Evolutionary conservation across 2,797 vertebrate genomes (phyloP), one percentile per base, ranked within the genome.

Genomic region (Smutsia gigantea): DNA sequence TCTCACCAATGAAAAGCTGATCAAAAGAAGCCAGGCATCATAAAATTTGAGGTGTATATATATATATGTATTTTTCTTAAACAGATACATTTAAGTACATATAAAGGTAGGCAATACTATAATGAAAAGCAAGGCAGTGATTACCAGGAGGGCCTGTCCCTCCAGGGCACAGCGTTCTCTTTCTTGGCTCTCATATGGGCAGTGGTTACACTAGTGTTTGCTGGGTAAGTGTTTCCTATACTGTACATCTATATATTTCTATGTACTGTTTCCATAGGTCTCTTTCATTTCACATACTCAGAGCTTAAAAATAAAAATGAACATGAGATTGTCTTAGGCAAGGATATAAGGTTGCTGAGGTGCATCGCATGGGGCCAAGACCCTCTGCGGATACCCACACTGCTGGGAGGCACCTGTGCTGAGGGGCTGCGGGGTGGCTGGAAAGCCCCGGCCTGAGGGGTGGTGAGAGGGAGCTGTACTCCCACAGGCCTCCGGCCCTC

Each of bases 351-450:
- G 61, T 27, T 64, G 8, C 7, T 4, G 53, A 66, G 8, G n/a
- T 9, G 29, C 0, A 0, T 6, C 1, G 9, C 15, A 0, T 0
- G 17, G 25, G 55, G 12, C 15, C 1, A 0, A 0, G 18, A 46
- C 27, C 25, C 75, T 66, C 23, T 2, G 25, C 63, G 66, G 61
- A 37, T 4, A 19, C 4, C 3, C 7, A 31, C 59, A 18, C 27
- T 10, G 71, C 37, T 42, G 3, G 31, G 10, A 37, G 63, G 55
- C 10, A 3, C 7, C 29, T 17, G 21, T 15, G 61, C 17, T 42
- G 2, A 17, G 27, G 19, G 18, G 39, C 69, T 25, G 13, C 1
- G 21, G 37, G 21, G 7, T 1, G 2, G 5, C 46, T 2, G 71
- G 34, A 42, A 92, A 61, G 7, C 13, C 7, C 4, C 46, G 14